Base-by-base conservation (phyloP, 1,140 invertebrate genomes). In the Tetranychus urticae region DNA sequence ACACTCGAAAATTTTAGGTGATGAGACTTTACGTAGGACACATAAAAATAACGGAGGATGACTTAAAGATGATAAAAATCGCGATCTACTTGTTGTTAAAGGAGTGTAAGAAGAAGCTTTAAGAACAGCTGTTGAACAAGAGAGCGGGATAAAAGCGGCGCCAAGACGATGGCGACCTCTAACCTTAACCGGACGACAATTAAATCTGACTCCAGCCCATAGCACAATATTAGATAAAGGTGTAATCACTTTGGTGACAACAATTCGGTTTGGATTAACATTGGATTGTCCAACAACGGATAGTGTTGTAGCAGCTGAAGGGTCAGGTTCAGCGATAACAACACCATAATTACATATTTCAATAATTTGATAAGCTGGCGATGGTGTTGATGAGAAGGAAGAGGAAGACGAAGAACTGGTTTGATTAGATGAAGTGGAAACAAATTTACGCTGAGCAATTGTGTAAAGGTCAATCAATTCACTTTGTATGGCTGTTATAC, bases 1-100 rank as follows among this genome's bases (percentile, higher is more conserved):
- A 71, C 87, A 91, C 72, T 90, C 85, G 56, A 89, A 73, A 62
- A 84, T 76, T 67, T 82, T 82, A 2, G 83, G 80, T 8, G 58
- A 34, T 8, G 64, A 61, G 8, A 83, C 78, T 37, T 60, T 61
- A 3, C 66, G 59, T 84, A 90, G 90, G 31, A 91, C 84, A 48
- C 89, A 86, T 13, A 86, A 85, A 71, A 92, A 89, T 67, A 92
- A 80, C 1, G 88, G 86, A 0, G 85, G 84, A 72, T 88, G 85
- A 37, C 68, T 68, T n/a, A 67, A 42, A 47, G 48, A 37, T 13
- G 56, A 14, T 10, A 62, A 35, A 52, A 62, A 64, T 33, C 35
- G 34, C 61, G 31, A 42, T 50, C 67, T 65, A 54, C 65, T 67
- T 1, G 59, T 54, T 3, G 47, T 46, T 12, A 67, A 45, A 12